Evolutionary conservation across 2,888 invertebrate species (phyloP).

Genomic region (Stenodera caucasica): DNA sequence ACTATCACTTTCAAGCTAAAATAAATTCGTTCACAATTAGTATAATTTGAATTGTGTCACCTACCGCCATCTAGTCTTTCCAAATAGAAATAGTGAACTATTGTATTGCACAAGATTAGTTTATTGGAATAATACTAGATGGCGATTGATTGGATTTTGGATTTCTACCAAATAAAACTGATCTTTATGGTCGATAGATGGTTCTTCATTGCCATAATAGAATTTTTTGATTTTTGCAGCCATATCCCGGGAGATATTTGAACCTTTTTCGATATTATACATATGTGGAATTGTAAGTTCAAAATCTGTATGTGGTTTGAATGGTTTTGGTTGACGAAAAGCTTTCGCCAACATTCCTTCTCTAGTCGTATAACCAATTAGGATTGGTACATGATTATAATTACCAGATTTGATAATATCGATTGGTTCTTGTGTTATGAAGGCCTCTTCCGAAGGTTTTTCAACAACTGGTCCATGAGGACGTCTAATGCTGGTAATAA

Average conservation of each 20-base stretch:
- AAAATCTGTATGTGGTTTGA: conserved; percentile 29
- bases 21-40: conserved; percentile 10
- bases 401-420: conserved; percentile 34
- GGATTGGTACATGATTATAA: conserved; percentile 40
- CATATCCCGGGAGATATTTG: conserved; percentile 31
- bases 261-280: conserved; percentile 17
- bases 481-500: conserved; percentile 19
- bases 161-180: conserved; percentile 16
- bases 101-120: background rate
- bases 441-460: conserved; percentile 27
- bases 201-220: conserved; percentile 56
- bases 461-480: conserved; percentile 34
- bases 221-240: conserved; percentile 53
- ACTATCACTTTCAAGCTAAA: conserved; percentile 38
- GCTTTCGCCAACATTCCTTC: conserved; percentile 39
- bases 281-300: conserved; percentile 32
- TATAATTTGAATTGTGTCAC: background rate
- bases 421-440: conserved; percentile 36
- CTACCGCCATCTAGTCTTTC: too few species aligned
- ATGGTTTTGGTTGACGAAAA: conserved; percentile 23
- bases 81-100: too few species aligned
- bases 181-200: conserved; percentile 42
- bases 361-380: conserved; percentile 38
- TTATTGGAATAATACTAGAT: background rate
- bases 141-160: background rate